These are phyloP conservation scores for Trididemnum miniatum DNA, from an alignment of 23 tunicate genomes.

Conservation along the genomic window DNA sequence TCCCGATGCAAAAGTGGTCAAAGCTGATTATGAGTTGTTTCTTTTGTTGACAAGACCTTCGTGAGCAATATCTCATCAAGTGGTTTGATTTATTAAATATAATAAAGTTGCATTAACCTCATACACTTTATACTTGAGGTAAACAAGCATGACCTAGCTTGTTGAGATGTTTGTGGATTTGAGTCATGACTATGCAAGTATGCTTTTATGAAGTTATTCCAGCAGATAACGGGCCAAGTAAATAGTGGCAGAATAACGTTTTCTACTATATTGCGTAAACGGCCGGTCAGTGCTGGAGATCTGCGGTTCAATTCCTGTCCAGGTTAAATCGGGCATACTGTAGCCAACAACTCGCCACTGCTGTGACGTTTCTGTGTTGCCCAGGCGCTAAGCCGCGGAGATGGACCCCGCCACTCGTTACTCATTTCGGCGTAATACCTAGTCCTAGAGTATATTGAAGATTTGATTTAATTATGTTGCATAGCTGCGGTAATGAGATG, in stretches of 20 bases:
- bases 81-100: background rate
- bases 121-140: too few relatives aligned
- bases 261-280: background rate
- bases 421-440: background rate
- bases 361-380: background rate
- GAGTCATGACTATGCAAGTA: background rate
- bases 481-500: too few relatives aligned
- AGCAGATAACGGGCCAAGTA: background rate
- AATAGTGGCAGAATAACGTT: background rate
- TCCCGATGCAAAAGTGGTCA: background rate
- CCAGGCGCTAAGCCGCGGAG: background rate
- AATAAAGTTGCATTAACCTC: too few relatives aligned
- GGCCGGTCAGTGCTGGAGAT: too few relatives aligned
- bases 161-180: background rate
- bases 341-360: background rate
- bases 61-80: background rate
- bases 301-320: background rate
- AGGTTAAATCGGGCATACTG: background rate
- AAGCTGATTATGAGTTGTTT: background rate
- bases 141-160: background rate
- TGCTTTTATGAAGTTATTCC: background rate
- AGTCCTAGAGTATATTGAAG: background rate
- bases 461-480: too few relatives aligned
- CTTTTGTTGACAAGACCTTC: background rate
- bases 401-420: background rate